Evolutionary conservation across 2,888 invertebrate genomes (phyloP).

Genomic region (Acanthoscelides obtectus): DNA sequence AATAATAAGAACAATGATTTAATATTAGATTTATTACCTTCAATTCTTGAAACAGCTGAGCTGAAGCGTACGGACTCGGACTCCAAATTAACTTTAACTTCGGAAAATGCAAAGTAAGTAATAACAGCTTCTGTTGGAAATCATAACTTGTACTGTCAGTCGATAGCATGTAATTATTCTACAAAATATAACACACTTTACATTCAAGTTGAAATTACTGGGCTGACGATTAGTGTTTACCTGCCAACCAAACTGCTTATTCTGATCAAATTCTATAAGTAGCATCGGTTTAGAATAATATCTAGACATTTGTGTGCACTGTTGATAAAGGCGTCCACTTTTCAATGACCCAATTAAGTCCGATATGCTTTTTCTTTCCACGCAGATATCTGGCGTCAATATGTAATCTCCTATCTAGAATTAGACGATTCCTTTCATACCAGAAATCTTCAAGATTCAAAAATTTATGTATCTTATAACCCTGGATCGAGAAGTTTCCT

Average conservation of each 20-base stretch:
- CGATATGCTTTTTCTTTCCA: conserved; percentile 94
- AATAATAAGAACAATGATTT: too few relatives aligned
- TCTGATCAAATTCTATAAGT: conserved; percentile 94
- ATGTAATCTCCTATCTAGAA: conserved; percentile 94
- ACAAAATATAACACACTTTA: conserved; percentile 24
- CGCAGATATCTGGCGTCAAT: conserved; percentile 91
- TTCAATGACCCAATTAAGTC: conserved; percentile 94
- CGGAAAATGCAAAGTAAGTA: conserved; percentile 95
- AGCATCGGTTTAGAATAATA: conserved; percentile 84
- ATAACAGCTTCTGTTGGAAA: conserved; percentile 79
- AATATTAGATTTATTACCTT: too few relatives aligned
- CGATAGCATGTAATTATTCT: conserved; percentile 78
- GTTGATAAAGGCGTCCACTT: conserved; percentile 91
- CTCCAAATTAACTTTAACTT: conserved; percentile 92
- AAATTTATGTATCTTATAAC: too few relatives aligned
- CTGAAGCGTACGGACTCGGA: conserved; percentile 91
- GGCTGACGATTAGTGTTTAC: conserved; percentile 44
- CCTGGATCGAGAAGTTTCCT: too few relatives aligned
- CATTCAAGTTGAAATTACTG: background rate
- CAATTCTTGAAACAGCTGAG: conserved; percentile 91
- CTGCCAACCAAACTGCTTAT: conserved; percentile 85
- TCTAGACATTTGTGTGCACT: conserved; percentile 90
- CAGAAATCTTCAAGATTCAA: too few relatives aligned
- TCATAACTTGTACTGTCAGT: conserved; percentile 72
- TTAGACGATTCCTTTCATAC: too few relatives aligned